Base-by-base conservation (phyloP, 2,797 vertebrate genomes). In the Hippocampus kuda region DNA sequence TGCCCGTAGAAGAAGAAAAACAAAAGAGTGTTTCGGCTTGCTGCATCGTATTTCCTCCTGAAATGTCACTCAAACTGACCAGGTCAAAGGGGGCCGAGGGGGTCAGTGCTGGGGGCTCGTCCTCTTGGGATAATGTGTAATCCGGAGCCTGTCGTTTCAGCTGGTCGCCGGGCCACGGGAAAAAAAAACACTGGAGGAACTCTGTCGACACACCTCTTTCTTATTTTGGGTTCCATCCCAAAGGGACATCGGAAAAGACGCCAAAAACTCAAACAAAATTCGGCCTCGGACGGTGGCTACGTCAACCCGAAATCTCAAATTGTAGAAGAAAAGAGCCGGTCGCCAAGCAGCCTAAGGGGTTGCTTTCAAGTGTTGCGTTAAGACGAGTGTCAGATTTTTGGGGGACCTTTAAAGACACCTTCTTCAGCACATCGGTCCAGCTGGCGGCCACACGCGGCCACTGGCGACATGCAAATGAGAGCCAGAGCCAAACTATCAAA, bases 21-120 rank as follows among this genome's bases (percentile, higher is more conserved):
- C 87, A 79, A 86, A 79, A 73, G 71, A 34, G 57, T 77, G 77
- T 84, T 88, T 83, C 75, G 53, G 79, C 73, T 70, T 64, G 64
- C 59, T 62, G 80, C 78, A 72, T 84, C 78, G 51, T 69, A 74
- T 87, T 85, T 84, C 84, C 70, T 72, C 73, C 49, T 49, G 7
- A 60, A 5, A 65, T 79, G 88, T 86, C 85, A 87, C 67, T 88
- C 88, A 88, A 81, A 89, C 72, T 88, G 87, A 87, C 87, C 90
- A 90, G 65, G 86, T 86, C 87, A 88, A 65, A 48, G 79, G 85
- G 86, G 86, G 82, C 77, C 75, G 3, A 71, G 48, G 44, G 57
- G 48, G 66, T 20, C 60, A 59, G 22, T 34, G 77, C n/a, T 11
- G 57, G 38, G 64, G 51, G 67, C 60, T 66, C 57, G 59, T 77